These are phyloP conservation scores for Anodontia alba DNA, from an alignment of 2,888 invertebrate genomes.

Conservation along the genomic window DNA sequence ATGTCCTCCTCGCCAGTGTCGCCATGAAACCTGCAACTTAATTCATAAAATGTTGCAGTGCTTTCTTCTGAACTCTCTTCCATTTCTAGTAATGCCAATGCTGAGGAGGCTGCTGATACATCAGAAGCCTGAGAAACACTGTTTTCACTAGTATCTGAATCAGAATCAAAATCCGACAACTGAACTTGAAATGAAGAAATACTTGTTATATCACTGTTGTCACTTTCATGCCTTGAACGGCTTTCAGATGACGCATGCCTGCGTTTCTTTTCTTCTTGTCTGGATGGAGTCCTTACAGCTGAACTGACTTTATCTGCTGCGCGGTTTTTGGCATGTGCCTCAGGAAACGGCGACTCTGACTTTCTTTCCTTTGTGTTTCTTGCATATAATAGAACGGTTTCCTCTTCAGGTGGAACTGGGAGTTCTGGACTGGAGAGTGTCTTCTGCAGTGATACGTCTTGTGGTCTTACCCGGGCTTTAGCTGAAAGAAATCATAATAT, in stretches of 20 bases:
- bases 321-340: too few species aligned
- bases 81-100: not conserved
- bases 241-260: not conserved
- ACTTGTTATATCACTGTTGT: not conserved
- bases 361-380: too few species aligned
- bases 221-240: not conserved
- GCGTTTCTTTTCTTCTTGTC: not conserved
- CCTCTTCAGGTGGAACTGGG: too few species aligned
- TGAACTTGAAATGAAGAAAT: not conserved
- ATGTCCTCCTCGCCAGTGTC: not conserved
- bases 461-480: too few species aligned
- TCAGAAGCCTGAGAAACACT: not conserved
- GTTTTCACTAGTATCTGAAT: not conserved
- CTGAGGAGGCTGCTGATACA: not conserved
- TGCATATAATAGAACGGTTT: too few species aligned
- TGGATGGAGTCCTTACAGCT: too few species aligned
- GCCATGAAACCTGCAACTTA: constrained; percentile 1
- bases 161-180: not conserved
- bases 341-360: too few species aligned
- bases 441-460: too few species aligned
- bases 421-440: too few species aligned
- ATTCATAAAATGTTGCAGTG: not conserved
- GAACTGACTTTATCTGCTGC: too few species aligned
- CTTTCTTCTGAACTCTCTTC: not conserved
- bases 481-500: too few species aligned